These are phyloP conservation scores for Orientallactaga sibirica DNA, from an alignment of 2,797 vertebrate species.

Conservation along the genomic window DNA sequence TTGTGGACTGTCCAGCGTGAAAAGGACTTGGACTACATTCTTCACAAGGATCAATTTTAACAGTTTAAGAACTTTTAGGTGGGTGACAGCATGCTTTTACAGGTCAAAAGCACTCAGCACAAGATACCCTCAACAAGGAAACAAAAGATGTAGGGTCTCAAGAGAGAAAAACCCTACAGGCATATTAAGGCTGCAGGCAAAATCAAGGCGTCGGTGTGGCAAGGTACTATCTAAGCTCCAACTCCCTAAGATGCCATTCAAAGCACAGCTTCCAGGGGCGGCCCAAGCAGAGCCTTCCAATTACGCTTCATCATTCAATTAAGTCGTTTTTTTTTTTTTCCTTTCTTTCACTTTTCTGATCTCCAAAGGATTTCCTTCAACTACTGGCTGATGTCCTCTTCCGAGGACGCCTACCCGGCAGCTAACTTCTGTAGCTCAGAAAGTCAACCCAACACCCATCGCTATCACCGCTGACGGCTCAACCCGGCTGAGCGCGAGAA, in stretches of 20 bases:
- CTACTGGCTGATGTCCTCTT: neutral
- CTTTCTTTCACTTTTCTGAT: neutral
- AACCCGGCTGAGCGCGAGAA: neutral
- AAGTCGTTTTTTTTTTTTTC: neutral
- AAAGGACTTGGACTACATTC: neutral
- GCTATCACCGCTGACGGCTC: neutral
- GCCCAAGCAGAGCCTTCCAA: neutral
- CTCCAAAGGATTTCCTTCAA: neutral
- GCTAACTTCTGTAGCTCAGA: neutral
- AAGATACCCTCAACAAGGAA: neutral
- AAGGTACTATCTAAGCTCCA: neutral
- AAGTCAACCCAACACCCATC: neutral
- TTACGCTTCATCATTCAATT: neutral
- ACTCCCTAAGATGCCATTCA: neutral
- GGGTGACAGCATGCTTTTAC: neutral
- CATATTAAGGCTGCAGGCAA: neutral
- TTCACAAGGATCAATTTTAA: neutral
- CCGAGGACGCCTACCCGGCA: neutral
- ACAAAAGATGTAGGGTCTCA: neutral
- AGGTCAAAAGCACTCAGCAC: neutral
- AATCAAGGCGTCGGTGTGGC: neutral
- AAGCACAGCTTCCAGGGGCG: neutral
- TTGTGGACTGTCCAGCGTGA: neutral
- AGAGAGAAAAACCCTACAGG: neutral
- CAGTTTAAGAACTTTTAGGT: neutral